phyloP scores from a whole-genome alignment of 2,113 vertebrate genomes.

The Diglossa brunneiventris region DNA sequence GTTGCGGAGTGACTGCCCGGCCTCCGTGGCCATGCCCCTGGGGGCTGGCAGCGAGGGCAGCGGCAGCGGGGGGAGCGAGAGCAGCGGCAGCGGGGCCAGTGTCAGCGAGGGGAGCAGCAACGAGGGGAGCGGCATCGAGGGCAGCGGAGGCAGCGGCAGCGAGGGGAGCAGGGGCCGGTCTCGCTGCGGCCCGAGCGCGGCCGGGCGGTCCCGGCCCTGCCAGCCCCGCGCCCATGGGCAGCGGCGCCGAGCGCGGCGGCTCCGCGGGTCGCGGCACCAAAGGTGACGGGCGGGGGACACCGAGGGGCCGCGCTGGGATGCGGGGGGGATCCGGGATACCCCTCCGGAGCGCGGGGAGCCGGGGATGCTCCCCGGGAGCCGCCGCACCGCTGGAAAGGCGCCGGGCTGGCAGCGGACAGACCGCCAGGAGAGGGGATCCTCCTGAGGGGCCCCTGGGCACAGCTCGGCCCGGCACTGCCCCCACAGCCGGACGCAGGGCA shows the following conservation, averaged over 20 bases:
- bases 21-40: neutral
- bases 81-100: too few species aligned
- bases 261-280: neutral
- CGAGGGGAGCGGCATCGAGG: neutral
- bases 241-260: neutral
- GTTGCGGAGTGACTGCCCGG: neutral
- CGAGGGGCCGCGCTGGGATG: neutral
- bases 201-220: neutral
- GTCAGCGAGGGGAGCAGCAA: neutral
- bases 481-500: rapidly evolving
- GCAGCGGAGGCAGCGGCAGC: neutral
- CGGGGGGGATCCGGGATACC: neutral
- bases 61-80: too few species aligned
- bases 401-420: neutral
- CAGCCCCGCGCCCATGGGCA: neutral
- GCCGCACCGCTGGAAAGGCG: neutral
- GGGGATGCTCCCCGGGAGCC: neutral
- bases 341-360: too few species aligned
- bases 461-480: rapidly evolving
- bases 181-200: too few species aligned
- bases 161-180: too few species aligned
- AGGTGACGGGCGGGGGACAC: neutral
- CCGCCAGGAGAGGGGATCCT: rapidly evolving
- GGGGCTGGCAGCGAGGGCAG: neutral
- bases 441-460: rapidly evolving